Evolutionary conservation across 2,888 invertebrate species (phyloP).

Genomic region (Cheilosia vernalis): DNA sequence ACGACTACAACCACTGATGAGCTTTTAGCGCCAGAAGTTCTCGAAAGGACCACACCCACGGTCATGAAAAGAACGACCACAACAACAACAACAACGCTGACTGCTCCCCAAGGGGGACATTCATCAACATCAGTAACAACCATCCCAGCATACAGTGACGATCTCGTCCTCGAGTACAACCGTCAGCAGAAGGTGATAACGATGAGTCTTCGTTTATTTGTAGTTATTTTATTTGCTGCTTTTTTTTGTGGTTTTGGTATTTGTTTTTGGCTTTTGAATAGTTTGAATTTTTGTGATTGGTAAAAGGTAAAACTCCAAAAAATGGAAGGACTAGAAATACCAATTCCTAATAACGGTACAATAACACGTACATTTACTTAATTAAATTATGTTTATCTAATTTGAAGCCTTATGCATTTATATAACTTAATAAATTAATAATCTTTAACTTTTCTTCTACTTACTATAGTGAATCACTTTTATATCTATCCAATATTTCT

Average conservation of each 20-base stretch:
- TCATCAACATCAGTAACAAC: conserved; percentile 74
- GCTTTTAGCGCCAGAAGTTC: conserved; percentile 71
- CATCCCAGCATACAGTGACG: conserved; percentile 67
- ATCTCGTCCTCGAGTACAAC: conserved; percentile 75
- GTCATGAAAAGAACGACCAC: conserved; percentile 53
- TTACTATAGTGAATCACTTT: conserved; percentile 7
- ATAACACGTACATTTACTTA: conserved; percentile 2
- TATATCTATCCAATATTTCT: conserved; percentile 13
- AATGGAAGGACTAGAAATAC: background rate
- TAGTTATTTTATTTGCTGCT: conserved; percentile 82
- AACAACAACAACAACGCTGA: conserved; percentile 56
- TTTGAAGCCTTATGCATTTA: conserved; percentile 1
- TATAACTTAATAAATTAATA: conserved; percentile 13
- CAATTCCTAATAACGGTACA: conserved; percentile 5
- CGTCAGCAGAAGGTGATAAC: conserved; percentile 83
- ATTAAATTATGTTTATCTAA: conserved; percentile 9
- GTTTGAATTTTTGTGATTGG: conserved; percentile 78
- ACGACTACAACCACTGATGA: conserved; percentile 77
- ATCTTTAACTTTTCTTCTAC: conserved; percentile 12
- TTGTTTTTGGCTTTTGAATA: conserved; percentile 82
- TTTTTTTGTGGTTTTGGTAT: conserved; percentile 83
- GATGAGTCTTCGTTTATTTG: conserved; percentile 82
- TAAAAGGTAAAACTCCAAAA: conserved; percentile 31
- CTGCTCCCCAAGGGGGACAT: conserved; percentile 39
- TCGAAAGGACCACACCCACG: conserved; percentile 25